These are phyloP conservation scores for Psittacara wagleri DNA, from an alignment of 2,113 vertebrate species.

Conservation along the genomic window DNA sequence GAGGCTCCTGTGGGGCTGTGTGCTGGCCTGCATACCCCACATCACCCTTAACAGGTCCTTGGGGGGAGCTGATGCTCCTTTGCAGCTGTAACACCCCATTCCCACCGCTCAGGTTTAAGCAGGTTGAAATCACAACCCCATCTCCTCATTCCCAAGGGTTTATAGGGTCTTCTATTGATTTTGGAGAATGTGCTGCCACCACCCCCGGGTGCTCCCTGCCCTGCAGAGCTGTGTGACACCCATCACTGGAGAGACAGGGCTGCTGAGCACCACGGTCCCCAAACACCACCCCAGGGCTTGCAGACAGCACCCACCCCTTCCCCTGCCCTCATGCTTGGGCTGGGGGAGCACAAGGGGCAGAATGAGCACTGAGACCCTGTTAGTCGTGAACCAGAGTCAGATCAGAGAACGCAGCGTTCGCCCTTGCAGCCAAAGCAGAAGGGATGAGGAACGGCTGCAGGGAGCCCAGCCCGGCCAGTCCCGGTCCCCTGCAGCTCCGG, in stretches of 20 bases:
- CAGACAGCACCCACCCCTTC: background rate
- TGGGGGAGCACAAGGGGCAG: background rate
- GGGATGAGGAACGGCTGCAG: background rate
- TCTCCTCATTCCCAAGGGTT: background rate
- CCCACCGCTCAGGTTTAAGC: background rate
- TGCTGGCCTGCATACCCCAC: background rate
- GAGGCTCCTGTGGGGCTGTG: accelerated
- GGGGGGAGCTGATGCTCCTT: background rate
- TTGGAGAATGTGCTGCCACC: accelerated
- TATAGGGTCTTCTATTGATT: background rate
- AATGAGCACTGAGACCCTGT: background rate
- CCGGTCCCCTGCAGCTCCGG: background rate
- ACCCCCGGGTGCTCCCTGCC: accelerated
- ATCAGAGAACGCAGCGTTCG: background rate
- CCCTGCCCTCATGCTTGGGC: background rate
- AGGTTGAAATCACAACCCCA: background rate
- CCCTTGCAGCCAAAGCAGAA: background rate
- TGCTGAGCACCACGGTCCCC: accelerated
- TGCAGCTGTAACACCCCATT: background rate
- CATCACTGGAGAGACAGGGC: accelerated
- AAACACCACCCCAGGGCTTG: too few species aligned
- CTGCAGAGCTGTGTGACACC: background rate
- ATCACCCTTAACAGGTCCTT: background rate
- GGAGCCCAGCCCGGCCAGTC: background rate
- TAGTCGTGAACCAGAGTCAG: background rate